phyloP scores from a whole-genome alignment of 2,888 invertebrate species.

The Ypsolopha sequella region DNA sequence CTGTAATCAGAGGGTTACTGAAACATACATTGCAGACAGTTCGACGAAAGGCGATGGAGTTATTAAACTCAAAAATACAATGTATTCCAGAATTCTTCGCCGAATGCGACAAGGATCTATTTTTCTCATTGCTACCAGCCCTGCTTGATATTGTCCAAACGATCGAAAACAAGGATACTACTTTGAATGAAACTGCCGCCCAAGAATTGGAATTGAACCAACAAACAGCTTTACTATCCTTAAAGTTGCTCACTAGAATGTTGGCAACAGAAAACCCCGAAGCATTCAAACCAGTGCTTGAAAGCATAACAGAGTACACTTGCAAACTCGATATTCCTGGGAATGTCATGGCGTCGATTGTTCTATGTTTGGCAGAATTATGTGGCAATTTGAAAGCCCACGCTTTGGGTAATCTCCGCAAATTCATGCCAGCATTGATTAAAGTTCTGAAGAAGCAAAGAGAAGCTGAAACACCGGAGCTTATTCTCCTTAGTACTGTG shows the following conservation, averaged over 20 bases:
- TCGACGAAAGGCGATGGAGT: constrained; percentile 84
- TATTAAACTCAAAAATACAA: constrained; percentile 86
- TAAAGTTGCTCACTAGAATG: constrained; percentile 85
- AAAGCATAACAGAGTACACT: constrained; percentile 74
- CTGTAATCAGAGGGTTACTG: constrained; percentile 80
- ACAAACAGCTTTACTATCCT: constrained; percentile 84
- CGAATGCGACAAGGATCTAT: constrained; percentile 54
- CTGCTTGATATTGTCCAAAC: constrained; percentile 72
- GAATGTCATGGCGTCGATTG: constrained; percentile 79
- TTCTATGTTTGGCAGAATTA: constrained; percentile 84
- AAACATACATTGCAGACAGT: constrained; percentile 79
- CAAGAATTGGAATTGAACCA: constrained; percentile 78
- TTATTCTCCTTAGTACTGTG: constrained; percentile 78
- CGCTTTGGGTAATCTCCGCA: constrained; percentile 79
- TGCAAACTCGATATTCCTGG: constrained; percentile 61
- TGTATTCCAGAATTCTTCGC: constrained; percentile 73
- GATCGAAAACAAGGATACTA: constrained; percentile 48
- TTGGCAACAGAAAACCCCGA: constrained; percentile 77
- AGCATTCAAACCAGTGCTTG: constrained; percentile 78
- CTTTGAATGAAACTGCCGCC: constrained; percentile 28
- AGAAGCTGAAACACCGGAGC: constrained; percentile 69
- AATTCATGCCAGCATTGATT: constrained; percentile 83
- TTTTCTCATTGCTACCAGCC: constrained; percentile 73
- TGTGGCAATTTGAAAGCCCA: constrained; percentile 81
- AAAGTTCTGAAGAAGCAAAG: constrained; percentile 74